phyloP scores from a whole-genome alignment of 1,140 invertebrate genomes.

The Caenorhabditis brenneri region DNA sequence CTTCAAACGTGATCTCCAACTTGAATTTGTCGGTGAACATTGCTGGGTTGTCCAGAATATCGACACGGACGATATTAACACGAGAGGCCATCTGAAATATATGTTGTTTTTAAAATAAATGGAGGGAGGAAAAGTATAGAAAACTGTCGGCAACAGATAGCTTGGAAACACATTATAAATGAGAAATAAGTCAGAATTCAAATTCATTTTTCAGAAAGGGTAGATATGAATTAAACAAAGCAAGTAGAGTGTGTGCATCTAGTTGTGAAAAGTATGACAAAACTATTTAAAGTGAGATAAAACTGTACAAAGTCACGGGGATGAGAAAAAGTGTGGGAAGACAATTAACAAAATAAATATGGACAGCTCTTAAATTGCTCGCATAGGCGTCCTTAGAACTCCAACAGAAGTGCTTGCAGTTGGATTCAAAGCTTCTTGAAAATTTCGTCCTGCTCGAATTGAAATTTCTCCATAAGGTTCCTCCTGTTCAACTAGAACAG shows the following conservation, averaged over 20 bases:
- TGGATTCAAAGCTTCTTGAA: neutral
- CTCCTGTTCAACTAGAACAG: neutral
- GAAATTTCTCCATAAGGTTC: slow-evolving; percentile 7
- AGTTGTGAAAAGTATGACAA: too few species aligned
- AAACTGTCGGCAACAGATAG: neutral
- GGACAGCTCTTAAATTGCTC: neutral
- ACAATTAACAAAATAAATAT: neutral
- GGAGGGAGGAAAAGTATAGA: neutral
- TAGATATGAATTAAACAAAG: too few species aligned
- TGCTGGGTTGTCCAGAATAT: slow-evolving; percentile 61
- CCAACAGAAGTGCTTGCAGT: neutral
- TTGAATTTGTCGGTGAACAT: slow-evolving; percentile 60
- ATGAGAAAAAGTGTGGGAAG: neutral
- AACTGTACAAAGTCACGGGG: too few species aligned
- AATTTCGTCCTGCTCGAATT: neutral
- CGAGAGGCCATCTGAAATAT: slow-evolving; percentile 58
- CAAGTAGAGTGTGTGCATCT: too few species aligned
- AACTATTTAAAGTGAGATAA: too few species aligned
- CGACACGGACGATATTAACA: slow-evolving; percentile 59
- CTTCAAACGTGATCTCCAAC: slow-evolving; percentile 67
- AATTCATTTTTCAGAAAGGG: too few species aligned
- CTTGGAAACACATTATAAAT: too few species aligned
- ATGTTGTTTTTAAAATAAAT: slow-evolving; percentile 19
- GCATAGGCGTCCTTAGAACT: neutral
- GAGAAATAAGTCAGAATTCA: too few species aligned